Percentiles rank a stretch among this genome's conserved stretches.
These are phyloP conservation scores for Ceuthmochares aereus DNA, from an alignment of 2,113 vertebrate species.

Conservation along the genomic window DNA sequence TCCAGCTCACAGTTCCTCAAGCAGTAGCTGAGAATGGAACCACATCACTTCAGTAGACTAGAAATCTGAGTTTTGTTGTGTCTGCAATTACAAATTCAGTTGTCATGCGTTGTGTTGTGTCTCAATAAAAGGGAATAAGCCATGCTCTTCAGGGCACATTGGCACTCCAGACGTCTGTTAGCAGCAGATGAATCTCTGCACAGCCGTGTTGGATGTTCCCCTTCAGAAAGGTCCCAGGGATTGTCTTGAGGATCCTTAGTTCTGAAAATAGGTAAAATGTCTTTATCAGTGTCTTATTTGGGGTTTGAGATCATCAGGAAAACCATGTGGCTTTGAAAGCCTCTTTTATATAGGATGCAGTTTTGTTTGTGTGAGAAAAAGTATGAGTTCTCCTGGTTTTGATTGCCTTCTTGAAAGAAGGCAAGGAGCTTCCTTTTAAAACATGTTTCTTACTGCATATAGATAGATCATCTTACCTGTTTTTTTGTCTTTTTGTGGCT, in stretches of 20 bases:
- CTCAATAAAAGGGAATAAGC: background rate
- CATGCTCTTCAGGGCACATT: rapidly evolving
- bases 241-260: background rate
- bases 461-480: background rate
- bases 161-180: background rate
- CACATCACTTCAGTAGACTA: background rate
- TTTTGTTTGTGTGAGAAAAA: background rate
- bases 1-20: background rate
- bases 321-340: background rate
- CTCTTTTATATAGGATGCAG: background rate
- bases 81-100: background rate
- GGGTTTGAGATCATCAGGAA: background rate
- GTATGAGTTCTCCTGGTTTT: background rate
- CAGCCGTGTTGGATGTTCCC: background rate
- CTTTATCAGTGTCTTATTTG: background rate
- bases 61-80: background rate
- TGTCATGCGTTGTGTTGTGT: background rate
- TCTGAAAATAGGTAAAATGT: background rate
- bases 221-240: background rate
- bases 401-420: background rate
- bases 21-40: background rate
- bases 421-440: background rate
- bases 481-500: background rate
- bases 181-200: background rate
- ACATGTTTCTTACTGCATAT: background rate